A percentile compares a stretch with the other conserved stretches of the same genome.
These are phyloP conservation scores for Montipora foliosa DNA, from an alignment of 64 coral and sea anemone genomes.

Conservation along the genomic window DNA sequence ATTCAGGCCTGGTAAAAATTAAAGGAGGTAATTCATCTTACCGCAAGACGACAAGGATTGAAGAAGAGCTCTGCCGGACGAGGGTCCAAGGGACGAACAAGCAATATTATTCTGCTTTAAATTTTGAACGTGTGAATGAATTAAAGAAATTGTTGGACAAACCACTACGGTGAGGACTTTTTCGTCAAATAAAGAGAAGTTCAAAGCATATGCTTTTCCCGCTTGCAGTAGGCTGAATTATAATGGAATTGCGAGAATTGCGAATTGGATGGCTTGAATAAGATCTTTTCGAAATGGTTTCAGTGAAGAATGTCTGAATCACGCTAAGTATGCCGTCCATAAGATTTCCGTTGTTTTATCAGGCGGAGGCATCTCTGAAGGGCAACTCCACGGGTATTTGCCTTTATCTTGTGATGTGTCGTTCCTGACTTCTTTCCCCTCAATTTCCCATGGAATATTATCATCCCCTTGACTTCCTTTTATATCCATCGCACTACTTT, in stretches of 20 bases:
- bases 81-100: not conserved
- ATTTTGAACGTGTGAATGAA: slow-evolving; percentile 1
- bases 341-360: not conserved
- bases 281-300: not conserved
- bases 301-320: slow-evolving; percentile 5
- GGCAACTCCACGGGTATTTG: too few species aligned
- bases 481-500: too few species aligned
- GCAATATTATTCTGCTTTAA: not conserved
- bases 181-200: slow-evolving; percentile 58
- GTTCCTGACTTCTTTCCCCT: not conserved
- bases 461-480: too few species aligned
- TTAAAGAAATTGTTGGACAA: slow-evolving; percentile 51
- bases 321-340: slow-evolving; percentile 1
- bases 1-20: slow-evolving; percentile 33
- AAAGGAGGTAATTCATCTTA: not conserved
- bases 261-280: not conserved
- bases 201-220: slow-evolving; percentile 59
- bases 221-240: slow-evolving; percentile 56
- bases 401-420: not conserved
- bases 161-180: slow-evolving; percentile 4
- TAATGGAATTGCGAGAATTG: not conserved
- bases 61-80: not conserved
- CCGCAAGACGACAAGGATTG: not conserved
- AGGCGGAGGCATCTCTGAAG: too few species aligned
- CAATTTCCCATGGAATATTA: not conserved